These are phyloP conservation scores for Globodera ellingtonae DNA, from an alignment of 1,140 invertebrate genomes.

Conservation along the genomic window DNA sequence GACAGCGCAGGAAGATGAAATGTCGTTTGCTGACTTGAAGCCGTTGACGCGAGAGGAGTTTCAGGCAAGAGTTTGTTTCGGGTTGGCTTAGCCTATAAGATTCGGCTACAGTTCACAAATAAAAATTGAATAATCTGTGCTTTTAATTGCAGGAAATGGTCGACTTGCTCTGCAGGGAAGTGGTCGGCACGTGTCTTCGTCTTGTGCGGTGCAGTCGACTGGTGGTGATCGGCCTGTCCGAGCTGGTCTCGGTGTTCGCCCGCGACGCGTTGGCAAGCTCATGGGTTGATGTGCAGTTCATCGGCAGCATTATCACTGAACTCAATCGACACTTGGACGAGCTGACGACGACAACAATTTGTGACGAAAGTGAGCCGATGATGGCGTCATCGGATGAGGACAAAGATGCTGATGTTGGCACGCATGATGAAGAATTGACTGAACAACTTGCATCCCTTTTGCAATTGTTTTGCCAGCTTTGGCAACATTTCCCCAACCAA, in stretches of 20 bases:
- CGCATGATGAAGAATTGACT: conserved; percentile 1
- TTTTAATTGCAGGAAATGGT: conserved; percentile 28
- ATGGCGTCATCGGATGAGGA: background rate
- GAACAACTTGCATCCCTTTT: conserved; percentile 36
- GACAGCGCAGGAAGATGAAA: background rate
- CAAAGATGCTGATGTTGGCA: background rate
- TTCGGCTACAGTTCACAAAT: background rate
- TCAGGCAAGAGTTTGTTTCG: conserved; percentile 7
- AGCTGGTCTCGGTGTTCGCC: conserved; percentile 36
- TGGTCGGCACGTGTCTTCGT: conserved; percentile 27
- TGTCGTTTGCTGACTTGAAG: conserved; percentile 2
- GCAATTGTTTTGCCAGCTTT: conserved; percentile 40
- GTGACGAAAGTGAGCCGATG: background rate
- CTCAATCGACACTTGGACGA: conserved; percentile 22
- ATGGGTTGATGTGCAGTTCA: conserved; percentile 37
- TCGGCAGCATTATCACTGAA: conserved; percentile 30
- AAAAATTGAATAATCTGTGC: background rate
- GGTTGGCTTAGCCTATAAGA: too few relatives aligned
- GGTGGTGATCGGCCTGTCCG: conserved; percentile 32
- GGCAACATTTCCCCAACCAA: conserved; percentile 36
- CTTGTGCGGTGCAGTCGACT: conserved; percentile 25
- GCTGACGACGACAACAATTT: conserved; percentile 4
- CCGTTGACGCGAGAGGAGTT: conserved; percentile 26
- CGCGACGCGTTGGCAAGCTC: conserved; percentile 29
- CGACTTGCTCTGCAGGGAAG: conserved; percentile 34